Evolutionary conservation across 2,113 vertebrate species (phyloP).

Genomic region (Hippocampus barbouri): DNA sequence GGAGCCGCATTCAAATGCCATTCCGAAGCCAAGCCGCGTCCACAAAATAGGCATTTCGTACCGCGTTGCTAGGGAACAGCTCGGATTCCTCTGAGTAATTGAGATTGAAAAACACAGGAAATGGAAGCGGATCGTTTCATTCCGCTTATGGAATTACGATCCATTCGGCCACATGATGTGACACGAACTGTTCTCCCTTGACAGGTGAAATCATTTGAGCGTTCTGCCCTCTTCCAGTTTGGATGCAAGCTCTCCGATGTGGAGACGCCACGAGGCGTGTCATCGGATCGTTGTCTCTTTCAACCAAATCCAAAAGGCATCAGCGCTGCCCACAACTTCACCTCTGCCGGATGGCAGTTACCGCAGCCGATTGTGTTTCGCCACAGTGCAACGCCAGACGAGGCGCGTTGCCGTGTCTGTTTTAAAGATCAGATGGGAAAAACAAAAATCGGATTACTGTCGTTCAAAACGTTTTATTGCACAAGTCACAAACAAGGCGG

Average conservation of each 20-base stretch:
- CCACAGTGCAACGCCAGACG: background rate
- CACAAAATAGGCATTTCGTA: slow-evolving; percentile 17
- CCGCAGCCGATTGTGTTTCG: background rate
- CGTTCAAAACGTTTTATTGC: background rate
- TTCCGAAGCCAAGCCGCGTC: slow-evolving; percentile 15
- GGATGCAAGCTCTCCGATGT: slow-evolving; percentile 27
- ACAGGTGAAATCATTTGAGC: background rate
- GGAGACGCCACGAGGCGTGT: slow-evolving; percentile 46
- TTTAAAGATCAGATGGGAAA: background rate
- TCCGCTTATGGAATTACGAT: slow-evolving; percentile 5
- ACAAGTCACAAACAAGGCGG: background rate
- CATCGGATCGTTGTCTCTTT: slow-evolving; percentile 54
- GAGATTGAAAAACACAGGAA: slow-evolving; percentile 5
- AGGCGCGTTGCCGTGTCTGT: background rate
- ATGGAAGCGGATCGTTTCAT: background rate
- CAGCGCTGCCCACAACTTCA: slow-evolving; percentile 27
- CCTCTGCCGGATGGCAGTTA: background rate
- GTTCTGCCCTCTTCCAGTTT: slow-evolving; percentile 37
- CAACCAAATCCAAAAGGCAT: slow-evolving; percentile 43
- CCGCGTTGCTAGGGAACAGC: slow-evolving; percentile 30
- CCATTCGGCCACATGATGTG: background rate
- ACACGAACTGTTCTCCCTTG: background rate
- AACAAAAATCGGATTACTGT: background rate
- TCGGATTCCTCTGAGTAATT: slow-evolving; percentile 6
- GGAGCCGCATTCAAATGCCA: slow-evolving; percentile 1